These are phyloP conservation scores for Anseranas semipalmata DNA, from an alignment of 2,113 vertebrate species.

Conservation along the genomic window DNA sequence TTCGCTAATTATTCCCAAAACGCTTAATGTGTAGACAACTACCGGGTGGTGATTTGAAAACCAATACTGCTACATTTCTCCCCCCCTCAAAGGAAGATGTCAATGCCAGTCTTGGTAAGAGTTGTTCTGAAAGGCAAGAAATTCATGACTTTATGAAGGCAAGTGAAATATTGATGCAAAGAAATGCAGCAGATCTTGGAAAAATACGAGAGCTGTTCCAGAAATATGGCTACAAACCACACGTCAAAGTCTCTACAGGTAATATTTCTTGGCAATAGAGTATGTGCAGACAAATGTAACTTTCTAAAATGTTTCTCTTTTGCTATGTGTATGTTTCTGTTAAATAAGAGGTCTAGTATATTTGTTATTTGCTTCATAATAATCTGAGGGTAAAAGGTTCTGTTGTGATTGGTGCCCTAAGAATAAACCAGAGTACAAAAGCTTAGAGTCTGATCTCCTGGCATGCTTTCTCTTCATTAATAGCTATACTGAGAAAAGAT, in stretches of 20 bases:
- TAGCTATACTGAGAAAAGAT: neutral
- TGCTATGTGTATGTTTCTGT: neutral
- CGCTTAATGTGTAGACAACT: neutral
- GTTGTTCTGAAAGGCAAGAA: slow-evolving; percentile 61
- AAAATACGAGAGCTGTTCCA: slow-evolving; percentile 81
- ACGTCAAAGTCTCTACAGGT: slow-evolving; percentile 71
- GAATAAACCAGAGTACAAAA: neutral
- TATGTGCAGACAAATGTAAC: neutral
- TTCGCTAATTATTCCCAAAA: neutral
- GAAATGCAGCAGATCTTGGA: slow-evolving; percentile 78
- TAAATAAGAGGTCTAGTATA: neutral
- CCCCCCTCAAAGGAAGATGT: slow-evolving; percentile 77
- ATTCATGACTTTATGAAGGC: slow-evolving; percentile 79
- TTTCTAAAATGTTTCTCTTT: neutral
- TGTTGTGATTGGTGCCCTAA: neutral
- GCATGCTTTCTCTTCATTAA: neutral
- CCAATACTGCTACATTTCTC: neutral
- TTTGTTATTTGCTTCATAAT: neutral
- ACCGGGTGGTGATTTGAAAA: neutral
- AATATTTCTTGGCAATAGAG: neutral
- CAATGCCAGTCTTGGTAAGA: slow-evolving; percentile 68
- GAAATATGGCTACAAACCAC: slow-evolving; percentile 84
- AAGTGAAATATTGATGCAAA: slow-evolving; percentile 80
- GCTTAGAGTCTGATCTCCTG: neutral
- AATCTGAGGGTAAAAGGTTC: neutral